Conservation (phyloP, 2,888 invertebrate genomes). For the Nowickia ferox region DNA sequence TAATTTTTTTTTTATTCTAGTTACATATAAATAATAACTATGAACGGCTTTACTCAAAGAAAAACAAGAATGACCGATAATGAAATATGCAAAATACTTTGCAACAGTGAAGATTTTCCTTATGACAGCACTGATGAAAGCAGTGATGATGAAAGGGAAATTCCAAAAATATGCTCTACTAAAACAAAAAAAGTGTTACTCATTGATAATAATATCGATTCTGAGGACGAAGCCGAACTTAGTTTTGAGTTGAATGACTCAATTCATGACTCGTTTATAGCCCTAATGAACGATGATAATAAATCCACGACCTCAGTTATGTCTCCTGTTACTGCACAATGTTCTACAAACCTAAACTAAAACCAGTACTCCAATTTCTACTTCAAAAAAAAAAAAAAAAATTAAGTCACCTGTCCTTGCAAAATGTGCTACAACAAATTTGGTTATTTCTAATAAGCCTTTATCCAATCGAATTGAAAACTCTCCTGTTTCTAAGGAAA, state of each 20-base stretch:
- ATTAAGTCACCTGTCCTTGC: slow-evolving; percentile 16
- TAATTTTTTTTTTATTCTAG: too few relatives aligned
- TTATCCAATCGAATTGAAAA: background rate
- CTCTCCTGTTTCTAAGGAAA: slow-evolving; percentile 21
- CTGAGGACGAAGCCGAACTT: slow-evolving; percentile 15
- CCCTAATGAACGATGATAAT: slow-evolving; percentile 25
- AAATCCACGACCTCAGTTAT: slow-evolving; percentile 10
- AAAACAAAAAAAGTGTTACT: slow-evolving; percentile 5
- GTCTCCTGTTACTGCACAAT: background rate
- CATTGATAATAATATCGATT: slow-evolving; percentile 12
- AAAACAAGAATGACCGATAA: slow-evolving; percentile 22
- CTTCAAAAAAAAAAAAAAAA: too few relatives aligned
- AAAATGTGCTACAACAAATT: slow-evolving; percentile 25
- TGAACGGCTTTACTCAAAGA: slow-evolving; percentile 12
- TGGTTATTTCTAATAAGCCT: background rate
- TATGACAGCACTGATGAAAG: slow-evolving; percentile 38
- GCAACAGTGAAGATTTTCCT: slow-evolving; percentile 28
- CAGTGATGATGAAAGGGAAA: slow-evolving; percentile 22
- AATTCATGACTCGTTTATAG: slow-evolving; percentile 27
- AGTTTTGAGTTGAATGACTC: slow-evolving; percentile 23
- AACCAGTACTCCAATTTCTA: slow-evolving; percentile 26
- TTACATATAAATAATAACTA: slow-evolving; percentile 23
- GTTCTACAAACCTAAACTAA: slow-evolving; percentile 14
- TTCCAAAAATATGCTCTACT: slow-evolving; percentile 23
- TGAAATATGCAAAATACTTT: slow-evolving; percentile 26